A percentile compares a stretch with the other conserved stretches of the same genome.
phyloP scores from a whole-genome alignment of 2,113 vertebrate genomes.

The Stictonetta naevosa region DNA sequence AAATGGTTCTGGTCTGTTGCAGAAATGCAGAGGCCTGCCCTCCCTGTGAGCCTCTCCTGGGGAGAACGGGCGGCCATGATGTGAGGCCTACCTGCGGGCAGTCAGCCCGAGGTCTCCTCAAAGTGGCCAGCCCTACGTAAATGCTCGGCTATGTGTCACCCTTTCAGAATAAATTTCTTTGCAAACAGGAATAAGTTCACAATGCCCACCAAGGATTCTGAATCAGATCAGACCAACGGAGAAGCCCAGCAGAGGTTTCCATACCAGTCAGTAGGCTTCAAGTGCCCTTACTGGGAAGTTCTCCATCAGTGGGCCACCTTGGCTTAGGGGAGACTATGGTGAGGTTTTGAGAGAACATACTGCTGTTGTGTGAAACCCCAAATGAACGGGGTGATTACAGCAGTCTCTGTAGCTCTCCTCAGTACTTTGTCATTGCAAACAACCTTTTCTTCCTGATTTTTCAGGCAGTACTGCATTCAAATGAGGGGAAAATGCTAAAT shows the following conservation, averaged over 20 bases:
- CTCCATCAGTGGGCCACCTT: not conserved
- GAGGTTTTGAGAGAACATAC: not conserved
- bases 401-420: not conserved
- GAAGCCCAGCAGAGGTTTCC: not conserved
- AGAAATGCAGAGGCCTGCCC: not conserved
- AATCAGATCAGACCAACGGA: not conserved
- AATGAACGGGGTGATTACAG: not conserved
- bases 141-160: not conserved
- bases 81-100: not conserved
- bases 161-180: not conserved
- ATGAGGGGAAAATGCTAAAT: not conserved
- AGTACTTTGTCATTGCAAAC: not conserved
- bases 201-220: not conserved
- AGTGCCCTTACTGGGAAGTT: not conserved
- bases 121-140: not conserved
- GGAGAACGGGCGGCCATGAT: not conserved
- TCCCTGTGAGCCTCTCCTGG: not conserved
- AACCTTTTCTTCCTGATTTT: not conserved
- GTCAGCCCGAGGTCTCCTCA: not conserved
- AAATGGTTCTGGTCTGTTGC: not conserved
- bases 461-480: not conserved
- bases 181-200: not conserved
- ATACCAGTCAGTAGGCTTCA: not conserved
- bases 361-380: not conserved
- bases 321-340: not conserved